These are phyloP conservation scores for Phocoena phocoena DNA, from an alignment of 2,113 vertebrate species.

Conservation along the genomic window DNA sequence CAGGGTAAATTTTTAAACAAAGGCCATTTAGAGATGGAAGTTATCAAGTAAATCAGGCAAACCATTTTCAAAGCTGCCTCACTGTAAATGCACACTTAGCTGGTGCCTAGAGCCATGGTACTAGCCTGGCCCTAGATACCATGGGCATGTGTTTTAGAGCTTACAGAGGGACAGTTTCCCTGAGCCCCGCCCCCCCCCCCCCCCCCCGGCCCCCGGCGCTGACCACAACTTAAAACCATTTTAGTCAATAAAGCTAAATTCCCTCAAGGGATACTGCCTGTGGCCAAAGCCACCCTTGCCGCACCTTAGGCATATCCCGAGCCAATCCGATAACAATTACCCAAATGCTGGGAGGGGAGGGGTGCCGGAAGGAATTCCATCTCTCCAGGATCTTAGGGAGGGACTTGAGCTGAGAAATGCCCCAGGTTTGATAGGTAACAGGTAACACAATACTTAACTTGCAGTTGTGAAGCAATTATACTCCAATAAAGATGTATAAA, in stretches of 20 bases:
- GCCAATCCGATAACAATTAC: conserved; percentile 17
- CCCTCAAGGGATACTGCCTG: conserved; percentile 23
- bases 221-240: conserved; percentile 22
- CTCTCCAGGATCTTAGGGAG: conserved; percentile 29
- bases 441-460: background rate
- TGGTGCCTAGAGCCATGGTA: background rate
- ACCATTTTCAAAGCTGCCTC: conserved; percentile 21
- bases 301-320: background rate
- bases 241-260: conserved; percentile 46
- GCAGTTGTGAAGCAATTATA: background rate
- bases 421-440: conserved; percentile 7
- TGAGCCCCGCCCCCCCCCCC: background rate
- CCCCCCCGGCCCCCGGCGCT: background rate
- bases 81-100: conserved; percentile 8
- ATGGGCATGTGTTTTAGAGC: background rate
- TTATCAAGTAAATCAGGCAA: conserved; percentile 17
- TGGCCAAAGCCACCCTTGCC: conserved; percentile 6
- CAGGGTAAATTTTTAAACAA: conserved; percentile 42
- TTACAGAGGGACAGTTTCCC: background rate
- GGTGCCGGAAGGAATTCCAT: conserved; percentile 40
- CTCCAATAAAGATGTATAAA: too few species aligned
- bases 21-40: background rate
- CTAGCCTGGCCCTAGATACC: background rate
- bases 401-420: conserved; percentile 5
- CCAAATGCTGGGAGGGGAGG: background rate